A percentile compares a stretch with the other conserved stretches of the same genome.
phyloP scores from a whole-genome alignment of 2,888 invertebrate genomes.

The Volucella zonaria region DNA sequence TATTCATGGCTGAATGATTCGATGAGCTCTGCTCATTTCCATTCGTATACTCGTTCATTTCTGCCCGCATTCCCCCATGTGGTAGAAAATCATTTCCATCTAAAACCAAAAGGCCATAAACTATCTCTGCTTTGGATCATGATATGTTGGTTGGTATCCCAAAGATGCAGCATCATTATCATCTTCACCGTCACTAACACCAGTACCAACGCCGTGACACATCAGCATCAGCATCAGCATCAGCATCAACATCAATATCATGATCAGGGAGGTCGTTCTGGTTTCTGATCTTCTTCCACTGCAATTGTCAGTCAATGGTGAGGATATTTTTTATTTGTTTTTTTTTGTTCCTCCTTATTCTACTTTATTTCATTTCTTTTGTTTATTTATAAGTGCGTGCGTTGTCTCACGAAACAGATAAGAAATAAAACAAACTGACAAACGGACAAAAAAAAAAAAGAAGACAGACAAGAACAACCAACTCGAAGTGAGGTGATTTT shows the following conservation, averaged over 20 bases:
- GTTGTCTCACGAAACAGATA: constrained; percentile 14
- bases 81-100: too few species aligned
- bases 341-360: constrained; percentile 11
- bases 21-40: too few species aligned
- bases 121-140: constrained; percentile 25
- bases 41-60: too few species aligned
- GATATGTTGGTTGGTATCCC: not conserved
- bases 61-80: too few species aligned
- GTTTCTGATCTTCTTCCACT: not conserved
- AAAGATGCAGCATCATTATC: constrained; percentile 37
- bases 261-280: constrained; percentile 59
- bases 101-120: constrained; percentile 31
- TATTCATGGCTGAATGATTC: too few species aligned
- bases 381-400: constrained; percentile 54
- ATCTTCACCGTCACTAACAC: not conserved
- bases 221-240: too few species aligned
- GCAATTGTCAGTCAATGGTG: constrained; percentile 24
- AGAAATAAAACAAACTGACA: not conserved
- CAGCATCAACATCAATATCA: too few species aligned
- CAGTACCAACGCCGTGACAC: constrained; percentile 34
- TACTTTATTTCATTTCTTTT: not conserved
- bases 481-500: constrained; percentile 32
- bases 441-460: not conserved
- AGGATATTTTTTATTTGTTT: not conserved
- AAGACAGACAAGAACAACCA: constrained; percentile 36